Percentiles rank a stretch among this genome's conserved stretches.
These are phyloP conservation scores for Parnassius glacialis DNA, from an alignment of 2,888 invertebrate genomes.

Conservation along the genomic window DNA sequence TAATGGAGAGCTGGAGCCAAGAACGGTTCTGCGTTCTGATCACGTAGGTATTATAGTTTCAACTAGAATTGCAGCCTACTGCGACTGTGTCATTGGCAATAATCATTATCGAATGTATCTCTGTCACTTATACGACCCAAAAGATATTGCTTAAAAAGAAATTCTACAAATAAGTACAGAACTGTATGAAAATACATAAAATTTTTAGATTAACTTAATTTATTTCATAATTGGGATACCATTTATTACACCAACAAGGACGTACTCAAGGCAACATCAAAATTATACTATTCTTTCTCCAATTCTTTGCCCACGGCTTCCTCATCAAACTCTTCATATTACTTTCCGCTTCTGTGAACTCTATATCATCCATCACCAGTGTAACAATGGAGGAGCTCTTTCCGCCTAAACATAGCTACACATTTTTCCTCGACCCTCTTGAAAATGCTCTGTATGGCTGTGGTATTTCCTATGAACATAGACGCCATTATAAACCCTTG, in stretches of 20 bases:
- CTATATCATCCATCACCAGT: constrained; percentile 96
- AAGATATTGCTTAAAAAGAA: no score
- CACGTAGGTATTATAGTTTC: no score
- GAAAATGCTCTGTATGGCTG: constrained; percentile 92
- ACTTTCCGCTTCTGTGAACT: constrained; percentile 94
- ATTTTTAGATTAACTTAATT: no score
- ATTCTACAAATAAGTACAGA: no score
- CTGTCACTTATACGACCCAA: no score
- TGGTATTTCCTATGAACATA: constrained; percentile 93
- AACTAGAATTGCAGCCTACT: no score
- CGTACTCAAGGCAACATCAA: constrained; percentile 47
- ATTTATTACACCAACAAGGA: constrained; percentile 40
- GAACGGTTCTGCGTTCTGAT: no score
- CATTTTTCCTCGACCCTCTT: constrained; percentile 93
- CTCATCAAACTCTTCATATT: constrained; percentile 86
- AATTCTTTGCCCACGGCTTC: constrained; percentile 77
- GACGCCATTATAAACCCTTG: constrained; percentile 90
- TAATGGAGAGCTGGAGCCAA: no score
- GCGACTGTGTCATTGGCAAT: no score
- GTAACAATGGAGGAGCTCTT: constrained; percentile 98
- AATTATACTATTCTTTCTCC: constrained; percentile 47
- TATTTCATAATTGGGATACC: no score
- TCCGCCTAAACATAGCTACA: constrained; percentile 95
- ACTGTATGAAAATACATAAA: no score
- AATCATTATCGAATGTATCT: no score